Percentiles rank a stretch among this genome's conserved stretches.
Conservation (phyloP, 2,888 invertebrate species). For the Hecatera dysodea region DNA sequence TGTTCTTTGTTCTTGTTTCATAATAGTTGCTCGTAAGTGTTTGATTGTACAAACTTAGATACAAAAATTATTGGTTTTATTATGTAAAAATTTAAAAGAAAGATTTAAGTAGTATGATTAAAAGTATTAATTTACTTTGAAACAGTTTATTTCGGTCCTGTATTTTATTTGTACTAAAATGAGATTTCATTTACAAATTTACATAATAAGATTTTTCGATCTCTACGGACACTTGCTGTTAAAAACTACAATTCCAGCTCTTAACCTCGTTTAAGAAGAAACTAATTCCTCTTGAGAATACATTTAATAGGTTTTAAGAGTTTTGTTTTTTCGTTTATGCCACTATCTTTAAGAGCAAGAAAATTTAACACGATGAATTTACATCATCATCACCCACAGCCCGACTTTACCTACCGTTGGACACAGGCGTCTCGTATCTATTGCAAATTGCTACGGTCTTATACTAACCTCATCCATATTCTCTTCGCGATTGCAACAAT, state of each 20-base stretch:
- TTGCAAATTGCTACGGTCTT: too few species aligned
- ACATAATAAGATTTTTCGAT: constrained; percentile 16
- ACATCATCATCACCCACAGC: too few species aligned
- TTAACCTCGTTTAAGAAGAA: constrained; percentile 19
- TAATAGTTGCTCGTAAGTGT: too few species aligned
- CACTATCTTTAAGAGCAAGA: neutral
- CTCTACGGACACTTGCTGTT: constrained; percentile 10
- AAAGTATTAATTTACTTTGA: neutral
- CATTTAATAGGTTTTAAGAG: constrained; percentile 6
- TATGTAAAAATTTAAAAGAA: neutral
- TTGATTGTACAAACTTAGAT: too few species aligned
- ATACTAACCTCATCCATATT: too few species aligned
- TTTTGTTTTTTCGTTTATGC: neutral
- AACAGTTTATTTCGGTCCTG: neutral
- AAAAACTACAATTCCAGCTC: constrained; percentile 26
- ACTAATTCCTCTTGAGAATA: constrained; percentile 26
- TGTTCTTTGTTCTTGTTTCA: too few species aligned
- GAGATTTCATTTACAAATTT: neutral
- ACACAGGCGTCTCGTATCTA: too few species aligned
- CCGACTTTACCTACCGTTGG: too few species aligned
- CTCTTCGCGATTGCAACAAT: too few species aligned
- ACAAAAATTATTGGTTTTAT: neutral
- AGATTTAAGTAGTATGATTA: neutral
- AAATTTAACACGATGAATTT: too few species aligned
- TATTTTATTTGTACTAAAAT: constrained; percentile 12